phyloP scores from a whole-genome alignment of 2,888 invertebrate genomes.

The Baronia brevicornis region DNA sequence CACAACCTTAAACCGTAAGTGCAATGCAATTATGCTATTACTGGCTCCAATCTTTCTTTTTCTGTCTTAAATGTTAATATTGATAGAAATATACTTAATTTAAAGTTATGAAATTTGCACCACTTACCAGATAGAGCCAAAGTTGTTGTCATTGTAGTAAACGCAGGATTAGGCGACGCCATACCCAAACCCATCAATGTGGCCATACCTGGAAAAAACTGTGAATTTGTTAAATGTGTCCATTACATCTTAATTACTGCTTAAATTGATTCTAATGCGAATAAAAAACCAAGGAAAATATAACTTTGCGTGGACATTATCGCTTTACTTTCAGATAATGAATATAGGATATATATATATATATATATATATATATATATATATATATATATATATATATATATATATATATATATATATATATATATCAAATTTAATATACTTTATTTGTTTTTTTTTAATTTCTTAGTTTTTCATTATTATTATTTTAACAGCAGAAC shows the following conservation, averaged over 20 bases:
- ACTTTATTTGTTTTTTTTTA: too few relatives aligned
- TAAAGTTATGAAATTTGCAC: constrained; percentile 25
- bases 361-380: not conserved
- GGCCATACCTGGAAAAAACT: constrained; percentile 80
- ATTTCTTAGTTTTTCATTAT: too few relatives aligned
- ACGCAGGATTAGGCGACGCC: constrained; percentile 87
- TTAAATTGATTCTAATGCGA: constrained; percentile 2
- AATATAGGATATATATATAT: not conserved
- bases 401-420: too few relatives aligned
- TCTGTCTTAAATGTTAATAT: not conserved
- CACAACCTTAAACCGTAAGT: too few relatives aligned
- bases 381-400: too few relatives aligned
- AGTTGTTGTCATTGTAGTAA: constrained; percentile 91
- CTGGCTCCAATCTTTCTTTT: too few relatives aligned
- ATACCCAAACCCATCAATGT: constrained; percentile 81
- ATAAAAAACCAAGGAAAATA: not conserved
- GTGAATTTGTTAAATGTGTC: constrained; percentile 5
- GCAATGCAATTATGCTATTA: too few relatives aligned
- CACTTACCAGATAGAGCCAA: constrained; percentile 84
- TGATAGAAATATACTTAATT: not conserved
- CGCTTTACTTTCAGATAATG: too few relatives aligned
- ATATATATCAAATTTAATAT: too few relatives aligned
- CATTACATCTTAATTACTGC: not conserved
- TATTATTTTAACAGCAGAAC: too few relatives aligned
- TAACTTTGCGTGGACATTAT: too few relatives aligned